Evolutionary conservation across 2,797 vertebrate genomes (phyloP).

Genomic region (Emys orbicularis): DNA sequence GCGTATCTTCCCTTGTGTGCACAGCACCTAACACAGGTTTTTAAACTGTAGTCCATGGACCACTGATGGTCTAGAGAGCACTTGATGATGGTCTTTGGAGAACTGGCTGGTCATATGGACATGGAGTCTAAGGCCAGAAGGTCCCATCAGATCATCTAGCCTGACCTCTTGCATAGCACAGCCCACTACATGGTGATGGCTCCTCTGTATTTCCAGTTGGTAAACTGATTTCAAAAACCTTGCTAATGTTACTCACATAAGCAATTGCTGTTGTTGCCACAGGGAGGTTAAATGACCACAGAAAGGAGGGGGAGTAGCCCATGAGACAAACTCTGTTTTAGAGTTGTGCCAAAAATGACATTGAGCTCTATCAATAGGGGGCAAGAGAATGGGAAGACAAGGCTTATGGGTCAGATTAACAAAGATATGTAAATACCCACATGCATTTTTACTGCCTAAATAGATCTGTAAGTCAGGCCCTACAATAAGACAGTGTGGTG

Average conservation of each 20-base stretch:
- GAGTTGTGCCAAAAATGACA: not conserved
- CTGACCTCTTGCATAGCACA: not conserved
- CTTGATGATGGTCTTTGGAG: not conserved
- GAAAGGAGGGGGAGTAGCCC: not conserved
- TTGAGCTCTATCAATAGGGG: not conserved
- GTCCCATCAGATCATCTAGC: not conserved
- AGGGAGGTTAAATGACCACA: not conserved
- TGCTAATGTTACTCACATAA: not conserved
- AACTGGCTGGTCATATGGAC: not conserved
- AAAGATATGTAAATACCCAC: not conserved
- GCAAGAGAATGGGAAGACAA: not conserved
- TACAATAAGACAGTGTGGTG: not conserved
- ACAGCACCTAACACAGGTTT: not conserved
- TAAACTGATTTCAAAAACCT: not conserved
- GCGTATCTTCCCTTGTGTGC: accelerated
- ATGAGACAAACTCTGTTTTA: not conserved
- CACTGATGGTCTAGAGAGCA: not conserved
- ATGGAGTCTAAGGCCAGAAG: not conserved
- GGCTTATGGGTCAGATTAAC: not conserved
- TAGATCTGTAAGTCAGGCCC: not conserved
- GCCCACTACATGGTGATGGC: not conserved
- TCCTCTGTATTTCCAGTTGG: not conserved
- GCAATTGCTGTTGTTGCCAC: not conserved
- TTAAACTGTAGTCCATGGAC: not conserved
- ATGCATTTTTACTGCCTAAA: not conserved